Conservation (phyloP, 2,797 vertebrate genomes). For the Taenioides sp. region DNA sequence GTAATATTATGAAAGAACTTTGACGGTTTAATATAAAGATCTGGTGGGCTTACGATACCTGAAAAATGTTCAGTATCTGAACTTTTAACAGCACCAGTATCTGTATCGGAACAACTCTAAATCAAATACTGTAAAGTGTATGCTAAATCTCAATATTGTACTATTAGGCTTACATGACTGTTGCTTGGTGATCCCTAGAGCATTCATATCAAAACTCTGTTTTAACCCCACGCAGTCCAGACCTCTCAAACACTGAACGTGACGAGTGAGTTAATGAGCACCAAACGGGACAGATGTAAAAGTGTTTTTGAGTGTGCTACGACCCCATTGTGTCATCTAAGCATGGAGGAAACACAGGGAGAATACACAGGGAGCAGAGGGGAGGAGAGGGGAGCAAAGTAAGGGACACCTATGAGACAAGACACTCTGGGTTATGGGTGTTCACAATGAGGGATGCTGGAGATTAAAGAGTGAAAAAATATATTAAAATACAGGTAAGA, state of each 20-base stretch:
- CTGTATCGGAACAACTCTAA: no score
- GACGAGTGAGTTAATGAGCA: not conserved
- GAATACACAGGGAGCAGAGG: not conserved
- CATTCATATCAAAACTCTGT: not conserved
- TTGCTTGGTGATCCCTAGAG: not conserved
- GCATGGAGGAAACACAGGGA: no score
- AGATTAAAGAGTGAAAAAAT: slow-evolving; percentile 3
- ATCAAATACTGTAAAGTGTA: no score
- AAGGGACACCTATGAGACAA: not conserved
- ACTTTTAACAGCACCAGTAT: no score
- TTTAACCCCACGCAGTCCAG: not conserved
- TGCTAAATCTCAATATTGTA: no score
- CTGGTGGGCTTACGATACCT: not conserved
- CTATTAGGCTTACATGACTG: no score
- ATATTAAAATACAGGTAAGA: not conserved
- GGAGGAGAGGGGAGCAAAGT: not conserved
- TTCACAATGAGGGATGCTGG: not conserved
- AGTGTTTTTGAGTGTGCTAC: slow-evolving; percentile 11
- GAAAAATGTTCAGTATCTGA: no score
- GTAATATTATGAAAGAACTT: not conserved
- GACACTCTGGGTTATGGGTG: not conserved
- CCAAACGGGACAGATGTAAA: slow-evolving; percentile 20
- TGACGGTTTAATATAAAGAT: not conserved
- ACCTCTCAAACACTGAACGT: not conserved
- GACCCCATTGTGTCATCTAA: slow-evolving; percentile 31